Evolutionary conservation across 2,888 invertebrate species (phyloP).

Genomic region (Arenicola marina): DNA sequence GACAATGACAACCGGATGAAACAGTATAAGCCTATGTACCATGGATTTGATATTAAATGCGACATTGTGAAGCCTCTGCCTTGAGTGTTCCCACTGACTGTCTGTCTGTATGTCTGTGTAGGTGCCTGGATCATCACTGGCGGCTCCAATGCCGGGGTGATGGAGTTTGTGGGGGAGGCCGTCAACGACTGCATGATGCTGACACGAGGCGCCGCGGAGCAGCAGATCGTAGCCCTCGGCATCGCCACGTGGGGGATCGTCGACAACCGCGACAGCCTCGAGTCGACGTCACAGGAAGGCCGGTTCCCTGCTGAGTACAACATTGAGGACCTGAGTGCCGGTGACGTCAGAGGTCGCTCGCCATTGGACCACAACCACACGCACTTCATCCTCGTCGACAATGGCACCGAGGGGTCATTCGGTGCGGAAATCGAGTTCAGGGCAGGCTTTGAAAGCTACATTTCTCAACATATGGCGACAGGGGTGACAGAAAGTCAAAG

Average conservation of each 20-base stretch:
- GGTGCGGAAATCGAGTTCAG: conserved; percentile 54
- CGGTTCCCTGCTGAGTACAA: conserved; percentile 52
- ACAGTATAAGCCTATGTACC: no score
- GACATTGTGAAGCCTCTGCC: no score
- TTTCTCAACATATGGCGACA: conserved; percentile 40
- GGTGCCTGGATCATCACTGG: conserved; percentile 62
- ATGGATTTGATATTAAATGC: no score
- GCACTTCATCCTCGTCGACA: conserved; percentile 59
- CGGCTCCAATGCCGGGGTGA: conserved; percentile 58
- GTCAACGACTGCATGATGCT: conserved; percentile 51
- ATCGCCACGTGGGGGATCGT: conserved; percentile 57
- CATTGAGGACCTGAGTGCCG: conserved; percentile 38
- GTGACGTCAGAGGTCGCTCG: conserved; percentile 32
- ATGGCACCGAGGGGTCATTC: conserved; percentile 52
- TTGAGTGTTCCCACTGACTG: no score
- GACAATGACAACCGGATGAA: no score
- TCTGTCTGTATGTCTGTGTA: no score
- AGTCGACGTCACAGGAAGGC: background rate
- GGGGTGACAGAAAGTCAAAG: conserved; percentile 44
- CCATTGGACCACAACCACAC: conserved; percentile 60
- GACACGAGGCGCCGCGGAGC: conserved; percentile 38
- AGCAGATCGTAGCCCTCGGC: conserved; percentile 53
- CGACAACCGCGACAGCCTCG: conserved; percentile 43
- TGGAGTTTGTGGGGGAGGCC: conserved; percentile 61
- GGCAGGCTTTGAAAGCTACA: conserved; percentile 46